phyloP scores from a whole-genome alignment of 2,888 invertebrate species.

The Automeris io region DNA sequence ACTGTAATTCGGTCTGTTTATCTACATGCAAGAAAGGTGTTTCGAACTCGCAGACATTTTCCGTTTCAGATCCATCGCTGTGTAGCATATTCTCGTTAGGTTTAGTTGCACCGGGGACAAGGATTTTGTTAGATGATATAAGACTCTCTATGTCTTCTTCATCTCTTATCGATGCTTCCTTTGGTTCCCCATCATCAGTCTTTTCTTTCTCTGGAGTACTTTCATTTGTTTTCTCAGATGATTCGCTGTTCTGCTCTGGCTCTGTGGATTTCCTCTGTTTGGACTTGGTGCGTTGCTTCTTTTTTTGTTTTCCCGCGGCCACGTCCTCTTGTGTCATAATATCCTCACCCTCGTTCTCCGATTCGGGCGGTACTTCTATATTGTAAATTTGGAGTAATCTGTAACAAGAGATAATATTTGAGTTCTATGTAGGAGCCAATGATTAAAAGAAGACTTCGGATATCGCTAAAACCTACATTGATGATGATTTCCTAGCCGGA shows the following conservation, averaged over 20 bases:
- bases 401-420: constrained; percentile 17
- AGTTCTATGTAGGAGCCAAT: neutral
- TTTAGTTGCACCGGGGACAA: constrained; percentile 53
- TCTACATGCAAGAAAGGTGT: constrained; percentile 46
- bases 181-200: constrained; percentile 11
- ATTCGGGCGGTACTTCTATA: constrained; percentile 79
- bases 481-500: too few species aligned
- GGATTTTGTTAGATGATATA: constrained; percentile 69
- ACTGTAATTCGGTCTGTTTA: constrained; percentile 69
- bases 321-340: constrained; percentile 36
- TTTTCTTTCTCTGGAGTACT: constrained; percentile 57
- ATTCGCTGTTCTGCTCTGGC: constrained; percentile 53
- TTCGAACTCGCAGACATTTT: constrained; percentile 46
- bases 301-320: constrained; percentile 50
- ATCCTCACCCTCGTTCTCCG: constrained; percentile 67
- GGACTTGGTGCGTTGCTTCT: constrained; percentile 58
- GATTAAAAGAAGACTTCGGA: too few species aligned
- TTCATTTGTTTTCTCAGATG: constrained; percentile 50
- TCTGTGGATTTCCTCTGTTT: constrained; percentile 59
- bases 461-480: too few species aligned
- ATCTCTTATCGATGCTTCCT: constrained; percentile 18
- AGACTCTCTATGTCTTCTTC: constrained; percentile 72
- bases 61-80: constrained; percentile 51
- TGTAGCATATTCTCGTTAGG: constrained; percentile 29
- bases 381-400: constrained; percentile 87